Evolutionary conservation across 2,888 invertebrate genomes (phyloP).

Genomic region (Zaprionus bogoriensis): DNA sequence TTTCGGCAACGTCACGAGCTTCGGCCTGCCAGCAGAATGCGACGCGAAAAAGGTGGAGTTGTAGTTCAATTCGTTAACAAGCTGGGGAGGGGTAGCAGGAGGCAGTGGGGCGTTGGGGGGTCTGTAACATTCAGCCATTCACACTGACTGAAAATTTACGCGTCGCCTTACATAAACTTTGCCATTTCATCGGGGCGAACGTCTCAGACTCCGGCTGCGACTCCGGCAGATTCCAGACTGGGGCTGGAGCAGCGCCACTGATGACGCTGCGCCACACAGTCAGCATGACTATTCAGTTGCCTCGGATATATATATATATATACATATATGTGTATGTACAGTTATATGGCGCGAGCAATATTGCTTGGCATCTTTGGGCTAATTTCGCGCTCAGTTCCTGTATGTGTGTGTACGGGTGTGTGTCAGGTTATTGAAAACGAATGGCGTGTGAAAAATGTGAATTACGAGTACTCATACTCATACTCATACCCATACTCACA

Average conservation of each 20-base stretch:
- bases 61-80: slow-evolving; percentile 75
- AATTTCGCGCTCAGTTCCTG: slow-evolving; percentile 47
- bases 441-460: slow-evolving; percentile 74
- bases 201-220: slow-evolving; percentile 5
- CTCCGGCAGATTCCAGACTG: not conserved
- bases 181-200: slow-evolving; percentile 46
- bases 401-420: slow-evolving; percentile 4
- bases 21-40: slow-evolving; percentile 9
- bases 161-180: slow-evolving; percentile 68
- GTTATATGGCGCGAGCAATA: slow-evolving; percentile 31
- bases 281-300: slow-evolving; percentile 67
- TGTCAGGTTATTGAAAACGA: slow-evolving; percentile 71
- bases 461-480: slow-evolving; percentile 42
- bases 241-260: slow-evolving; percentile 35
- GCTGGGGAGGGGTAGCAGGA: not conserved
- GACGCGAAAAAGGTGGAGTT: slow-evolving; percentile 73
- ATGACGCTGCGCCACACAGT: slow-evolving; percentile 55
- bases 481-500: not conserved
- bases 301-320: slow-evolving; percentile 18
- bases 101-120: not conserved
- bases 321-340: slow-evolving; percentile 17
- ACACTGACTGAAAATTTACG: slow-evolving; percentile 69
- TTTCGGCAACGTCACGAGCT: slow-evolving; percentile 61
- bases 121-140: slow-evolving; percentile 30
- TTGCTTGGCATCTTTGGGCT: slow-evolving; percentile 56